Evolutionary conservation across 2,113 vertebrate species (phyloP).

Genomic region (Trachemys scripta): DNA sequence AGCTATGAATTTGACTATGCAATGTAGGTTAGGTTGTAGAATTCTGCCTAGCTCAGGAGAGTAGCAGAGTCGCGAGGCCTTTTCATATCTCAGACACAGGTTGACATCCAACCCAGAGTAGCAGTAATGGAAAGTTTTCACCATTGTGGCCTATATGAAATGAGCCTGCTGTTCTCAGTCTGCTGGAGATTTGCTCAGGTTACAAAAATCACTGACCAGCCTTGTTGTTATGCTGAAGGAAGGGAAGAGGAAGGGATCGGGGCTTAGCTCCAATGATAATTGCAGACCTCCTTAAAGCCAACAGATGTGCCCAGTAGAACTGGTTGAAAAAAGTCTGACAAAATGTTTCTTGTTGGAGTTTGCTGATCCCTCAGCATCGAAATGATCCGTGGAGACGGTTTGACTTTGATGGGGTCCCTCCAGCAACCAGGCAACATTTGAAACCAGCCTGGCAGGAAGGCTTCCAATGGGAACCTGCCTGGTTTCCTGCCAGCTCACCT

Average conservation of each 20-base stretch:
- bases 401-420: background rate
- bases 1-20: constrained; percentile 62
- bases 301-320: background rate
- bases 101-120: background rate
- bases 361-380: background rate
- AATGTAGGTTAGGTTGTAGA: constrained; percentile 22
- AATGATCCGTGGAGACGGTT: background rate
- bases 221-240: background rate
- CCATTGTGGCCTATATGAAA: background rate
- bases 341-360: background rate
- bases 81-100: background rate
- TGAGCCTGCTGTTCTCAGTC: background rate
- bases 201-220: background rate
- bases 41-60: background rate
- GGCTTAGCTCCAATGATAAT: background rate
- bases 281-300: background rate
- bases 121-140: background rate
- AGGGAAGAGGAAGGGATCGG: background rate
- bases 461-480: background rate
- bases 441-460: background rate
- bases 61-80: background rate
- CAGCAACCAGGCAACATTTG: background rate
- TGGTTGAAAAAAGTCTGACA: background rate
- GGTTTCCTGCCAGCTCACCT: background rate
- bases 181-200: background rate